phyloP scores from a whole-genome alignment of 1,140 invertebrate genomes.

The Frieseomelitta varia region DNA sequence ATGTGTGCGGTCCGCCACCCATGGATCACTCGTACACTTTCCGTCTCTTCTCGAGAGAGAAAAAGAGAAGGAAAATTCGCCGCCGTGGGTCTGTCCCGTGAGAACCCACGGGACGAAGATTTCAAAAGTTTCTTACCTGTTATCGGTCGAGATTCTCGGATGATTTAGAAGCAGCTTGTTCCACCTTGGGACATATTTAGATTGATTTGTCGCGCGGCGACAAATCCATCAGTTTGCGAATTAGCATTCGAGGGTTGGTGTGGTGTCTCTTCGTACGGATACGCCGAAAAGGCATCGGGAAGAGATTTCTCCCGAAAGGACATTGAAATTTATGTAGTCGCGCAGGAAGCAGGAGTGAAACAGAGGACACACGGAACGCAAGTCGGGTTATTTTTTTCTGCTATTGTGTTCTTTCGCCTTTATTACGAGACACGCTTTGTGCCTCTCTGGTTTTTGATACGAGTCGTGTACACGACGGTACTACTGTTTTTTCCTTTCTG shows the following conservation, averaged over 20 bases:
- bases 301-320: not conserved
- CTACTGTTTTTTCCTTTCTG: not conserved
- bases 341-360: not conserved
- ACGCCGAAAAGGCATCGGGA: not conserved
- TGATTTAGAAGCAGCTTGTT: conserved; percentile 29
- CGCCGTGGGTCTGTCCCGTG: conserved; percentile 23
- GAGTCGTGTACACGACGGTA: conserved; percentile 15
- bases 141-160: not conserved
- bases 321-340: conserved; percentile 9
- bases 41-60: no score
- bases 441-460: conserved; percentile 37
- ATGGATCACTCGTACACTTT: conserved; percentile 53
- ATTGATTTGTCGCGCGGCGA: not conserved
- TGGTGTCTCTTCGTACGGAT: no score
- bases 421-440: conserved; percentile 41
- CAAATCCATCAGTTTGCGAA: not conserved
- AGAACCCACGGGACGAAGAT: conserved; percentile 31
- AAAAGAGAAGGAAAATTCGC: conserved; percentile 27
- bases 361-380: conserved; percentile 8
- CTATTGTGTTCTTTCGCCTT: conserved; percentile 40
- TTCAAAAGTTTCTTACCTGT: conserved; percentile 29
- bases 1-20: conserved; percentile 56
- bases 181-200: not conserved
- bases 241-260: not conserved
- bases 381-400: conserved; percentile 49